Base-by-base conservation (phyloP, 2,113 vertebrate species). In the Oophaga pumilio region DNA sequence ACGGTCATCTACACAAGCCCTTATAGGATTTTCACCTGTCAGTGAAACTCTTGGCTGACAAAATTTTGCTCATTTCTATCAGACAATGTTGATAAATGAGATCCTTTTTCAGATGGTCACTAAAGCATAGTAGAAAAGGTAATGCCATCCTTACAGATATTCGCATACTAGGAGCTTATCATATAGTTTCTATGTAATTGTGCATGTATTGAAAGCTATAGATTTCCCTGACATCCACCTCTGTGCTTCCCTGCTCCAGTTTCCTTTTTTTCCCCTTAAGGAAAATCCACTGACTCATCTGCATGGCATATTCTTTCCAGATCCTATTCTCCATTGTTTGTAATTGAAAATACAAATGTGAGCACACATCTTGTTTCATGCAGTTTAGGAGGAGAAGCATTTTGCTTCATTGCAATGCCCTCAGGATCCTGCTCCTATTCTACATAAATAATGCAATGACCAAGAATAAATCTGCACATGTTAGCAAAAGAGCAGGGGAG, bases 381-480 rank as follows among this genome's bases (percentile, higher is more conserved):
- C 53, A 57, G 52, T 17, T 57, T 79, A 79, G 7, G 20, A 33
- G 24, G 50, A 24, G 14, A 26, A 79, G 53, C n/a, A 9, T 53
- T 15, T 77, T 22, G 76, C 53, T 17, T 79, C 24, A 57, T 79
- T 52, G 9, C 24, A 59, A 79, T 79, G 52, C 76, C 76, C 76
- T 57, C 76, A 1, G 71, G 71, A 74, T 50, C 17, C 71, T 20
- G 28, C 69, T 3, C 50, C 71, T 43, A 28, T 18, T 79, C 52
- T 79, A 18, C 53, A 56, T 79, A 26, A 79, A 79, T 79, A 79
- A 79, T 79, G 52, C 76, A 59, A 79, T 59, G n/a, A 11, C n/a
- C n/a, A 79, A 50, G 43, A 49, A 76, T 10, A 49, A 79, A 56
- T 59, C 6, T 57, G 18, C 24, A 17, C 76, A 57, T 17, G 9